phyloP scores from a whole-genome alignment of 2,113 vertebrate genomes.

The Daubentonia madagascariensis region DNA sequence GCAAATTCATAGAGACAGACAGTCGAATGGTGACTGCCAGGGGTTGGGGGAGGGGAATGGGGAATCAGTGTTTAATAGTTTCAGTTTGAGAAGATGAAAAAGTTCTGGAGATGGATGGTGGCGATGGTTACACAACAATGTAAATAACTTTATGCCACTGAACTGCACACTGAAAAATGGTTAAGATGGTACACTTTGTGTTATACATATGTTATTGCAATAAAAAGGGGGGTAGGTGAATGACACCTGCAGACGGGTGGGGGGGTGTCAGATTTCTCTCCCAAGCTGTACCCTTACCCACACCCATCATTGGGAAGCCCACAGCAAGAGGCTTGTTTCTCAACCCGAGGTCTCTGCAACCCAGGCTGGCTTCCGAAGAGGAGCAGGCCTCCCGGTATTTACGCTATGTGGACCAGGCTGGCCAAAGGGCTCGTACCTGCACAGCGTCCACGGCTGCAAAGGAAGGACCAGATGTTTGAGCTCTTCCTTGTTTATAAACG shows the following conservation, averaged over 20 bases:
- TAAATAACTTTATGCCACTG: background rate
- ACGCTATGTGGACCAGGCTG: background rate
- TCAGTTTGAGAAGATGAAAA: background rate
- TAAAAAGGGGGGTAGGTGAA: background rate
- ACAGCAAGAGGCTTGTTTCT: background rate
- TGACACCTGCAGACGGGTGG: accelerated
- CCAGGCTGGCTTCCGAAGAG: background rate
- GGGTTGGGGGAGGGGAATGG: accelerated
- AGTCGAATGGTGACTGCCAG: too few species aligned
- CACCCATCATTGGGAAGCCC: background rate
- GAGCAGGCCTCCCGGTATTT: background rate
- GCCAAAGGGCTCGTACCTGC: slow-evolving; percentile 61
- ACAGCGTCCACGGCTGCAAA: slow-evolving; percentile 1
- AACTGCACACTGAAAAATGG: background rate
- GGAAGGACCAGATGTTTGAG: slow-evolving; percentile 60
- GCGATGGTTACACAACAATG: background rate
- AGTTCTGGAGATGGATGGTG: background rate
- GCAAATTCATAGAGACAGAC: background rate
- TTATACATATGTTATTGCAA: background rate
- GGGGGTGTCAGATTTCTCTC: accelerated
- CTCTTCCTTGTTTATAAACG: slow-evolving; percentile 73
- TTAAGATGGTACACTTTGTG: background rate
- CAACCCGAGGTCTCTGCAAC: background rate
- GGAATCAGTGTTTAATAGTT: background rate
- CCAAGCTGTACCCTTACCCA: background rate